phyloP scores from a whole-genome alignment of 2,888 invertebrate genomes.

The Cryptops parisi region DNA sequence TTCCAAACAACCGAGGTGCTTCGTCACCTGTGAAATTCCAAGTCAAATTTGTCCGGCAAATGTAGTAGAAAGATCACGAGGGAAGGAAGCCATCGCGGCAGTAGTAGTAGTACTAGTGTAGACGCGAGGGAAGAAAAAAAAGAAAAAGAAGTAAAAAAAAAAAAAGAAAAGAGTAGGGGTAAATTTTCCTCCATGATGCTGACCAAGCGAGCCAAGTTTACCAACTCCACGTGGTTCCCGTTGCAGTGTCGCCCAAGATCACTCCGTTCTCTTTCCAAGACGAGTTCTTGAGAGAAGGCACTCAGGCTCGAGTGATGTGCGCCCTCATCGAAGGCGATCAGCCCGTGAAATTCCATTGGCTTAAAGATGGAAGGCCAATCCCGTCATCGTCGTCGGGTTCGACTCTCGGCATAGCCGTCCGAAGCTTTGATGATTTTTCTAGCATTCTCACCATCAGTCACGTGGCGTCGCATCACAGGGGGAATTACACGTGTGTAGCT shows the following conservation, averaged over 20 bases:
- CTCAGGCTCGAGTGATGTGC: slow-evolving; percentile 13
- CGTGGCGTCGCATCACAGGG: slow-evolving; percentile 13
- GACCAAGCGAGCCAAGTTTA: no score
- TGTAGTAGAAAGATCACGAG: no score
- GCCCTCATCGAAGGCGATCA: slow-evolving; percentile 13
- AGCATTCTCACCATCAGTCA: slow-evolving; percentile 14
- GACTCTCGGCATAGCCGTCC: slow-evolving; percentile 9
- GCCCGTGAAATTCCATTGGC: slow-evolving; percentile 15
- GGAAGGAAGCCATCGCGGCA: no score
- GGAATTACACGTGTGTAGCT: slow-evolving; percentile 13
- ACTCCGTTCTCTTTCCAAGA: slow-evolving; percentile 14
- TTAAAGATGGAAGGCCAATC: slow-evolving; percentile 11
- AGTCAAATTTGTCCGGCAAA: no score
- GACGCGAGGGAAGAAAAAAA: no score
- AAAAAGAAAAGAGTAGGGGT: no score
- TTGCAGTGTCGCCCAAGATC: slow-evolving; percentile 15
- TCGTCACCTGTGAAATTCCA: no score
- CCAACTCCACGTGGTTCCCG: no score
- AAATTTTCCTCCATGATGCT: no score
- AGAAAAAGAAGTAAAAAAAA: no score
- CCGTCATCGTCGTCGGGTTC: slow-evolving; percentile 8
- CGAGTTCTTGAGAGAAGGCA: slow-evolving; percentile 13
- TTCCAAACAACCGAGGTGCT: no score
- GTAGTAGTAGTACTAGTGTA: no score
- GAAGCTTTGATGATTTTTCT: slow-evolving; percentile 14